Evolutionary conservation across 2,888 invertebrate species (phyloP).

Genomic region (Pandemis cinnamomeana): DNA sequence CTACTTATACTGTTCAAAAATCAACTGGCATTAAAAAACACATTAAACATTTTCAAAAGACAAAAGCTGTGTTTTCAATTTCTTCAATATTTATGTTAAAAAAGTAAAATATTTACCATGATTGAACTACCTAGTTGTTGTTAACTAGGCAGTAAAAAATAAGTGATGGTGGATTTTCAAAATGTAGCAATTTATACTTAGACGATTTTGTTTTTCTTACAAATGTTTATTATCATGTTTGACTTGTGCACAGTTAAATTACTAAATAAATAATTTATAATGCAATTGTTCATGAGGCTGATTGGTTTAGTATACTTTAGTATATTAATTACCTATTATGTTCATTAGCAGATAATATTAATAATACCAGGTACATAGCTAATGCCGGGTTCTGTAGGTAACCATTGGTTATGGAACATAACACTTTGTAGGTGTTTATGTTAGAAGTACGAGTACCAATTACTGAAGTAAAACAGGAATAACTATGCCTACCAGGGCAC

Average conservation of each 20-base stretch:
- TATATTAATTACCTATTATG: not conserved
- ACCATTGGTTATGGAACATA: not conserved
- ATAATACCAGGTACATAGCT: not conserved
- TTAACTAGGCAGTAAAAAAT: not conserved
- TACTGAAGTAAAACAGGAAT: too few relatives aligned
- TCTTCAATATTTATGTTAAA: too few relatives aligned
- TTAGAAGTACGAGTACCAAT: too few relatives aligned
- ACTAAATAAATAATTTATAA: slow-evolving; percentile 9
- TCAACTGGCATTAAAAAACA: not conserved
- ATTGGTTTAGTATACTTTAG: slow-evolving; percentile 13
- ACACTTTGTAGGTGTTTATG: not conserved
- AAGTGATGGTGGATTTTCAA: slow-evolving; percentile 7
- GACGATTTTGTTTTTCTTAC: slow-evolving; percentile 17
- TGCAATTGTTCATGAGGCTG: slow-evolving; percentile 19
- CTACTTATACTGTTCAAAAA: too few relatives aligned
- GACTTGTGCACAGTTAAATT: not conserved
- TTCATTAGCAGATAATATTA: not conserved
- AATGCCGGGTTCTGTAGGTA: not conserved
- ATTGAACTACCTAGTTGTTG: slow-evolving; percentile 10
- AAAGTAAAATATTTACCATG: slow-evolving; percentile 25
- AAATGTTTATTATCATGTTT: slow-evolving; percentile 2
- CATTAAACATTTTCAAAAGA: not conserved
- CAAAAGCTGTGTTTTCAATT: not conserved
- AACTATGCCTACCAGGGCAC: too few relatives aligned
- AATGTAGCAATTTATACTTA: slow-evolving; percentile 23